Base-by-base conservation (phyloP, 2,888 invertebrate genomes). In the Trypoxylon attenuatum region DNA sequence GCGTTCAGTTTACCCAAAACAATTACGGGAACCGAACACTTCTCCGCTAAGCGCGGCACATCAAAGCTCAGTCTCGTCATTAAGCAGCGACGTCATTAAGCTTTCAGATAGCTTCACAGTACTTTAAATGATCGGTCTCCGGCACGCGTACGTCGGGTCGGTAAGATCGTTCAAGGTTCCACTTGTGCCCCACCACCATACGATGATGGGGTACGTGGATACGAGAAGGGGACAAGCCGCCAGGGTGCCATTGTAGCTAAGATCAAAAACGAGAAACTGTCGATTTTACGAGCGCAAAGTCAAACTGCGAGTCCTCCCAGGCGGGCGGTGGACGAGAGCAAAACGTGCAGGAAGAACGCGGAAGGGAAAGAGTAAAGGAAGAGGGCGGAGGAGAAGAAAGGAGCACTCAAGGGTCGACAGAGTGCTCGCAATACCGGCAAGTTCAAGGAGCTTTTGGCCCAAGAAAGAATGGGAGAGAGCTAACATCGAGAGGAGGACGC, bases 201-300 rank as follows among this genome's bases (percentile, higher is more conserved):
- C n/a, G n/a, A n/a, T n/a, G n/a, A n/a, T n/a, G n/a, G n/a, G n/a
- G n/a, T n/a, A n/a, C n/a, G n/a, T n/a, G n/a, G n/a, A n/a, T n/a
- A n/a, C n/a, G n/a, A n/a, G n/a, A n/a, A n/a, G n/a, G n/a, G n/a
- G n/a, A n/a, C 50, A 21, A 52, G 46, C 59, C 75, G 75, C 75
- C 74, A 68, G n/a, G 33, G 77, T 69, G n/a, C 75, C 70, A 82
- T 81, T 82, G 79, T 81, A 77, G 55, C 73, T 39, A 62, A 81
- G 76, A 80, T 81, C 81, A 82, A 81, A 81, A 77, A 69, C 58
- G 67, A 51, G 70, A 70, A 61, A 65, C 62, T 68, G 70, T 70
- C 59, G 60, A 70, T 69, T 70, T 55, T 43, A 29, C 62, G 43
- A 66, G 41, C 42, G 67, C 58, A 65, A 75, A 45, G 49, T 47